Evolutionary conservation across 2,797 vertebrate species (phyloP).

Genomic region (Hybognathus amarus): DNA sequence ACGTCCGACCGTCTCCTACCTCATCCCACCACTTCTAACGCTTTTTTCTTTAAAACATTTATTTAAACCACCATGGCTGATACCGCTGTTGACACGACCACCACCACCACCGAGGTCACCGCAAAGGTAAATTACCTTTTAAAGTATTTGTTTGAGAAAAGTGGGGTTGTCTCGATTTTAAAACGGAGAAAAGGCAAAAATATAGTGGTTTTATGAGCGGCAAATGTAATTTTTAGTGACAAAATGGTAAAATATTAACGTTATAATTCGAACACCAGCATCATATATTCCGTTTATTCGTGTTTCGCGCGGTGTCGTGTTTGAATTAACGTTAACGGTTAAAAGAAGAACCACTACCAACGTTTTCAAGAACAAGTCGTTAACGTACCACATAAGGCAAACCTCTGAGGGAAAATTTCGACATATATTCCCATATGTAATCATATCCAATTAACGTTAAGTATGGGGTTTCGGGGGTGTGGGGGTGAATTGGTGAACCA

Average conservation of each 20-base stretch:
- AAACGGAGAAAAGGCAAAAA: neutral
- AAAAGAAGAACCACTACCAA: neutral
- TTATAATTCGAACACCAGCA: rapidly evolving
- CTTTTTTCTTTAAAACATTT: slow-evolving; percentile 50
- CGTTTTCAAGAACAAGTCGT: neutral
- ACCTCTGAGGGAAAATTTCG: neutral
- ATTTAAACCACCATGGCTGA: slow-evolving; percentile 79
- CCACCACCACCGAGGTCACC: slow-evolving; percentile 78
- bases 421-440: neutral
- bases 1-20: slow-evolving; percentile 48
- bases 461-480: neutral
- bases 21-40: slow-evolving; percentile 38
- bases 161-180: too few relatives aligned
- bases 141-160: neutral
- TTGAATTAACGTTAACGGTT: neutral
- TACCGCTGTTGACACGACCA: slow-evolving; percentile 80
- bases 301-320: neutral
- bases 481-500: neutral
- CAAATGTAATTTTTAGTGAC: neutral
- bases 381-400: neutral
- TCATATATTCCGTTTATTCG: neutral
- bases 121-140: slow-evolving; percentile 78
- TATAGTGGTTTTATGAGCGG: rapidly evolving
- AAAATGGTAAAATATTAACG: neutral
- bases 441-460: neutral